Evolutionary conservation across 2,888 invertebrate species (phyloP), one percentile per base, ranked within the genome.

Genomic region (Hirtodrosophila alboralis): DNA sequence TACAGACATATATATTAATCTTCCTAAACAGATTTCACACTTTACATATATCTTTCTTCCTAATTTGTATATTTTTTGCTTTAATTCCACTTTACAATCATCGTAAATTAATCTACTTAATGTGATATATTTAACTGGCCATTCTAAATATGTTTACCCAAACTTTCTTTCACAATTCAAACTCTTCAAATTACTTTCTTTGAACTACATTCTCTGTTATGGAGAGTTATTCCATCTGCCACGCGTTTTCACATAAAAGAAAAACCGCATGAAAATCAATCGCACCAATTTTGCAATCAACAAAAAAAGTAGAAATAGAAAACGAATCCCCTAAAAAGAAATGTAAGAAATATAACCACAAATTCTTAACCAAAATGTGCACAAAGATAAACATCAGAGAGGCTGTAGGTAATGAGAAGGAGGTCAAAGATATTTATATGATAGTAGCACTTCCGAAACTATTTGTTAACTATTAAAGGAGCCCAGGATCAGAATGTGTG

Each of bases 361-460:
- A 41, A 38, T 9, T 44, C 7, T 26, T 3, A 44, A 44, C 10
- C n/a, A 52, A 53, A 58, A 66, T 47, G 16, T 37, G 49, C 13
- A 37, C 8, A 16, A 12, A 3, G 62, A 74, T 65, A 70, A 71
- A 4, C 16, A 71, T 40, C 62, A 8, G n/a, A n/a, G n/a, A n/a
- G 34, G 16, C 37, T 4, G 7, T n/a, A 31, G n/a, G 37, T 9
- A 31, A n/a, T n/a, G n/a, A n/a, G 23, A 8, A 14, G 18, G 28
- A 31, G 48, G 48, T 47, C 27, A 9, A 9, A 81, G 70, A 81
- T 77, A 44, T 69, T 68, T 64, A 31, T 64, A 31, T 48, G 53
- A 76, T 76, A 59, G 12, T 30, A 54, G 48, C 52, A 78, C 81
- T 78, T 78, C 85, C 78, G 84, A 84, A 48, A 38, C 27, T 33